Evolutionary conservation across 2,113 vertebrate species (phyloP).

Genomic region (Zosterops lateralis): DNA sequence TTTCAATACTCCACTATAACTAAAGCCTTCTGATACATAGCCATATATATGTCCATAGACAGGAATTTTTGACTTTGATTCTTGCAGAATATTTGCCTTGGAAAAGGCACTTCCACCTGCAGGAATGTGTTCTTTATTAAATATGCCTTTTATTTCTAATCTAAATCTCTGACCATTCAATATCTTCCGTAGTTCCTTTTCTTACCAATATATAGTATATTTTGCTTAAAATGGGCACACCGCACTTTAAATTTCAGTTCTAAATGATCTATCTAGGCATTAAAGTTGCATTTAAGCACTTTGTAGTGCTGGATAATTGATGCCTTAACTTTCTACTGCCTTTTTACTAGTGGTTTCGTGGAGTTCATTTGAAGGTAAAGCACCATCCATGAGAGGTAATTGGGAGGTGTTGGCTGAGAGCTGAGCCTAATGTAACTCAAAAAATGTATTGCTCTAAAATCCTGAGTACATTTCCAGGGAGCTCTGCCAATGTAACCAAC

Average conservation of each 20-base stretch:
- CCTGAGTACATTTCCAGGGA: background rate
- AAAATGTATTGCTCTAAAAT: background rate
- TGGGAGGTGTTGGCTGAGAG: background rate
- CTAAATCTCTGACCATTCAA: background rate
- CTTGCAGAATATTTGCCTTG: background rate
- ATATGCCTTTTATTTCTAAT: background rate
- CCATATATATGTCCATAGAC: background rate
- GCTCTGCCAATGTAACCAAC: background rate
- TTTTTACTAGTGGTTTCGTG: background rate
- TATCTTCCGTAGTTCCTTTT: background rate
- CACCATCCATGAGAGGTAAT: background rate
- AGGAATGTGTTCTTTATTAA: background rate
- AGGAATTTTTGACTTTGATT: background rate
- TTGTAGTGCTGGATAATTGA: conserved; percentile 38
- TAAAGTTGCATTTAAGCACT: conserved; percentile 31
- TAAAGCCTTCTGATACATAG: background rate
- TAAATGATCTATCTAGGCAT: background rate
- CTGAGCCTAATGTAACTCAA: background rate
- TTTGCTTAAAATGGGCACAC: background rate
- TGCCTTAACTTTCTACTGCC: background rate
- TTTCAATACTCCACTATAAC: background rate
- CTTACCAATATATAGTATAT: background rate
- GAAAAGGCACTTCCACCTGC: background rate
- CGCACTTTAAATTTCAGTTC: conserved; percentile 2
- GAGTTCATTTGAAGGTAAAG: conserved; percentile 48